Conservation (phyloP, 53 echinoderm and acorn worm species). For the Holothuria scabra region DNA sequence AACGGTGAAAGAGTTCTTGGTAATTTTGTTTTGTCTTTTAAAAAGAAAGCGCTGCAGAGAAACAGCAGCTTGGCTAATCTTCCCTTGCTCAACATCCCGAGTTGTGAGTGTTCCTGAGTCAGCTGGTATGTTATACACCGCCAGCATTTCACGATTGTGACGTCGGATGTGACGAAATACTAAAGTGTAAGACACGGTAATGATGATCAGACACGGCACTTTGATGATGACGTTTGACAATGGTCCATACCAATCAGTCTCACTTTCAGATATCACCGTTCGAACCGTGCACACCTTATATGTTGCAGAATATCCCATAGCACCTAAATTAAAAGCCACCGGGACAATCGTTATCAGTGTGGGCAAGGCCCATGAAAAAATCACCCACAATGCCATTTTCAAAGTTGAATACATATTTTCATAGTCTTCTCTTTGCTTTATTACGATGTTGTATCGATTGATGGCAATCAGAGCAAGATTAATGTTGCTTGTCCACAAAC, state of each 20-base stretch:
- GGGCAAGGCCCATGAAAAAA: constrained; percentile 53
- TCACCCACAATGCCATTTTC: constrained; percentile 47
- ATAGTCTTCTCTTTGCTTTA: constrained; percentile 18
- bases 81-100: neutral
- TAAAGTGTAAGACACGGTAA: constrained; percentile 54
- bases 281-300: constrained; percentile 57
- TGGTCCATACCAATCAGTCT: constrained; percentile 36
- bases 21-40: constrained; percentile 9
- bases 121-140: neutral
- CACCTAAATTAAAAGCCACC: constrained; percentile 52
- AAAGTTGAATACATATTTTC: constrained; percentile 45
- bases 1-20: constrained; percentile 14
- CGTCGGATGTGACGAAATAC: constrained; percentile 32
- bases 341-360: constrained; percentile 58
- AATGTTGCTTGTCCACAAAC: constrained; percentile 9
- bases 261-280: constrained; percentile 30
- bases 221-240: constrained; percentile 24
- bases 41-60: constrained; percentile 28
- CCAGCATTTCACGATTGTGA: constrained; percentile 11
- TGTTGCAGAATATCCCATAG: constrained; percentile 49
- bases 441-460: constrained; percentile 54
- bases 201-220: constrained; percentile 54
- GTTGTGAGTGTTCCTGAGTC: neutral
- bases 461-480: constrained; percentile 54
- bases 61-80: neutral